Evolutionary conservation across 2,888 invertebrate genomes (phyloP).

Genomic region (Poecilobothrus nobilitatus): DNA sequence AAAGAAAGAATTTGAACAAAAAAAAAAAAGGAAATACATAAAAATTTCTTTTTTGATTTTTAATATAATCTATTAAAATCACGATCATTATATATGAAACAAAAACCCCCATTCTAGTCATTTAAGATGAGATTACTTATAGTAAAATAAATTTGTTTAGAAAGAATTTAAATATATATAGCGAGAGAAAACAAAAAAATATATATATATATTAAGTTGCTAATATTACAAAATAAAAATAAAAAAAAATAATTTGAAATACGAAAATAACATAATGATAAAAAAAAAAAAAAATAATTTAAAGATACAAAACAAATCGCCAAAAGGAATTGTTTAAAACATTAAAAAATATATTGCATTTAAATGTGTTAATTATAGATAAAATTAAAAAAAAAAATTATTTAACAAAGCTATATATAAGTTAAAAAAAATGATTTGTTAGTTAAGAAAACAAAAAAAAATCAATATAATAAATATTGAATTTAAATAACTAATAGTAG

Average conservation of each 20-base stretch:
- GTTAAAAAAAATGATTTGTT: no score
- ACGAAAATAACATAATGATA: not conserved
- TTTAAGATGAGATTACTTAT: slow-evolving; percentile 24
- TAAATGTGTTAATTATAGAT: not conserved
- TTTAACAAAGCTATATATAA: no score
- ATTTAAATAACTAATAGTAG: no score
- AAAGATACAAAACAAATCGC: not conserved
- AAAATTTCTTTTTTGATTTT: no score
- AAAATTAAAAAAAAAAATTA: not conserved
- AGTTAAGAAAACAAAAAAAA: no score
- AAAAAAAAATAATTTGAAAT: not conserved
- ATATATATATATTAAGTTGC: not conserved
- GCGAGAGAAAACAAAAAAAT: not conserved
- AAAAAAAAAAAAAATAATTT: not conserved
- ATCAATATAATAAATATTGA: no score
- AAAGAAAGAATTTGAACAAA: not conserved
- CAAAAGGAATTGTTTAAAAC: slow-evolving; percentile 8
- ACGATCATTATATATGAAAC: slow-evolving; percentile 2
- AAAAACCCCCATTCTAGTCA: slow-evolving; percentile 22
- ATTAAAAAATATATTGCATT: not conserved
- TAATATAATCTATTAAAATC: not conserved
- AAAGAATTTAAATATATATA: not conserved
- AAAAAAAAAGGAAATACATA: no score
- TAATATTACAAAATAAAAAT: not conserved
- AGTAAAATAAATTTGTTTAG: not conserved